phyloP scores from a whole-genome alignment of 2,113 vertebrate species.

The Acrocephalus arundinaceus region DNA sequence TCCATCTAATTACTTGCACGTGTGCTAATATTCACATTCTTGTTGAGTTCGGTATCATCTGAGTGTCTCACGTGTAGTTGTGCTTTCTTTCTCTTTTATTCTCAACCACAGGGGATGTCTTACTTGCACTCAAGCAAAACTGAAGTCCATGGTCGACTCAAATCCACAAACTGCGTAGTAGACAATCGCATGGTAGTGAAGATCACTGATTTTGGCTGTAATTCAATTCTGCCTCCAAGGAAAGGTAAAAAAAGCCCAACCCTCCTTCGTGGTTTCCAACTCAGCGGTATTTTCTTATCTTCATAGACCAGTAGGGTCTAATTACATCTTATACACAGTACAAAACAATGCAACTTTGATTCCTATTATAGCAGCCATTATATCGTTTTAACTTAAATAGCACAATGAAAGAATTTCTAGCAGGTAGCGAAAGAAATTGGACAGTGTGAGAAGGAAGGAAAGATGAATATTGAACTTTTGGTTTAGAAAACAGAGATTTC shows the following conservation, averaged over 20 bases:
- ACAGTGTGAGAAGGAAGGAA: not conserved
- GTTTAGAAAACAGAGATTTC: not conserved
- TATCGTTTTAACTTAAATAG: not conserved
- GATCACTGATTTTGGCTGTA: constrained; percentile 96
- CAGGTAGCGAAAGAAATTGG: not conserved
- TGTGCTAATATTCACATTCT: not conserved
- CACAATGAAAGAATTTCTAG: not conserved
- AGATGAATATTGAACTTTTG: not conserved
- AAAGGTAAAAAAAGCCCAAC: constrained; percentile 76
- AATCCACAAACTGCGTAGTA: constrained; percentile 96
- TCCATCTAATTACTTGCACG: not conserved
- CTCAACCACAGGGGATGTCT: constrained; percentile 88
- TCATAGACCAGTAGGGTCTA: not conserved
- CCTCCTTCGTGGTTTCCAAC: not conserved
- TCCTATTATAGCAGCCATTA: not conserved
- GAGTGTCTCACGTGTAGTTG: not conserved
- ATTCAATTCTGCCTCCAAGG: constrained; percentile 84
- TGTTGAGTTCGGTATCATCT: not conserved
- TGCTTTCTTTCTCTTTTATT: not conserved
- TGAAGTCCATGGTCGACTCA: constrained; percentile 89
- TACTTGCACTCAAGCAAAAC: constrained; percentile 95
- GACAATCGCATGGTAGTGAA: constrained; percentile 98
- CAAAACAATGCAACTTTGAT: not conserved
- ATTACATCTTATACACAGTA: not conserved
- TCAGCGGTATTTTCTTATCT: not conserved